Base-by-base conservation (phyloP, 2,113 vertebrate species). In the Tylochromis polylepis region DNA sequence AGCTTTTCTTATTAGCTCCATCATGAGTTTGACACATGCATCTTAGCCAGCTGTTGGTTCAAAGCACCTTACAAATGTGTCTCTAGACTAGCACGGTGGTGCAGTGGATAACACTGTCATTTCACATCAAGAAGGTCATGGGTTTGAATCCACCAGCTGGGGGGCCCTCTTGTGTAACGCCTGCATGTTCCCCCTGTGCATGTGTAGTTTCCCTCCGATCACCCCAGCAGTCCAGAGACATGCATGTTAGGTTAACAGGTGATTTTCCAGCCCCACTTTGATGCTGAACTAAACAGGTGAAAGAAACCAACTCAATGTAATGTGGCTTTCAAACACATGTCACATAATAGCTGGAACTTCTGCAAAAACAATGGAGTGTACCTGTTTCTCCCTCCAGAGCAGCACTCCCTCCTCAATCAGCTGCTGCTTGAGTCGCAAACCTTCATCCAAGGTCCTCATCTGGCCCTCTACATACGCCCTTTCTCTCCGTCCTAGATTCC, bases 301-400 rank as follows among this genome's bases (percentile, higher is more conserved):
- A 38, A 72, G 9, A 29, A 75, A 75, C 15, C 16, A 49, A 12
- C 46, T 75, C 11, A 75, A 22, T 51, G 27, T 31, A 75, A 75
- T 20, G 16, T 77, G 14, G 11, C 29, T 77, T 77, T 77, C 72
- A 51, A 53, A 31, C 18, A 77, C 46, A 34, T 53, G 24, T 9
- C 2, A 1, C 12, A 34, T 53, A 77, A 77, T 31, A 77, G 70
- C 46, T n/a, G 46, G 70, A 51, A 57, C 80, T 59, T 29, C 16
- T 55, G 62, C n/a, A 65, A 67, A 15, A 12, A 16, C 16, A 70
- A 29, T 67, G 41, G 16, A 15, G 27, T 67, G 65, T 92, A 95
- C 95, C 95, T 96, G 96, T 85, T 95, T 96, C 89, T 96, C 95
- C 85, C 94, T 95, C 95, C 96, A 96, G 67, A 96, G 91, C 60